A percentile compares a stretch with the other conserved stretches of the same genome.
These are phyloP conservation scores for Illadopsis cleaveri DNA, from an alignment of 2,113 vertebrate genomes.

Conservation along the genomic window DNA sequence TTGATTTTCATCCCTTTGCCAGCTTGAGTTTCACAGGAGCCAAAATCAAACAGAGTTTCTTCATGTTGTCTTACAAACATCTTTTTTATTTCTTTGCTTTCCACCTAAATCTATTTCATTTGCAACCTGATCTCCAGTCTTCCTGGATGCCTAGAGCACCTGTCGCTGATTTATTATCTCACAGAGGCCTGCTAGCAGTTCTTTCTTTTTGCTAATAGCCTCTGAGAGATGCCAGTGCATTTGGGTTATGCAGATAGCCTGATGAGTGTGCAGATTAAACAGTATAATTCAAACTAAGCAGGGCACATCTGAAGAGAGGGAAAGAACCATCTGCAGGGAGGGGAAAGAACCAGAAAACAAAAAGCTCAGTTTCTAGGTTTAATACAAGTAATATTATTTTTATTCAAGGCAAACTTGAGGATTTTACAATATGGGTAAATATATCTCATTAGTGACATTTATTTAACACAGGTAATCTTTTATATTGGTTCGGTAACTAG, in stretches of 20 bases:
- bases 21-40: neutral
- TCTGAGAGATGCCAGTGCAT: neutral
- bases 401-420: neutral
- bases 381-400: neutral
- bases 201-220: neutral
- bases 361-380: neutral
- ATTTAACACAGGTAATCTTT: neutral
- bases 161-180: neutral
- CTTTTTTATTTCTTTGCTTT: neutral
- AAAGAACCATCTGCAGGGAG: too few species aligned
- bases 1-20: neutral
- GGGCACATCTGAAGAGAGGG: neutral
- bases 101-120: neutral
- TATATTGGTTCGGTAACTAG: neutral
- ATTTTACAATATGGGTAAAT: neutral
- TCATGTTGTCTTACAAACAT: neutral
- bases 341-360: neutral
- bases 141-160: neutral
- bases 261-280: neutral
- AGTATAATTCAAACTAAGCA: neutral
- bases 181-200: neutral
- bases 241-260: neutral
- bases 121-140: neutral
- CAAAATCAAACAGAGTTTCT: neutral
- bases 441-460: neutral